These are phyloP conservation scores for Psammodynastes pulverulentus DNA, from an alignment of 2,113 vertebrate species.

Conservation along the genomic window DNA sequence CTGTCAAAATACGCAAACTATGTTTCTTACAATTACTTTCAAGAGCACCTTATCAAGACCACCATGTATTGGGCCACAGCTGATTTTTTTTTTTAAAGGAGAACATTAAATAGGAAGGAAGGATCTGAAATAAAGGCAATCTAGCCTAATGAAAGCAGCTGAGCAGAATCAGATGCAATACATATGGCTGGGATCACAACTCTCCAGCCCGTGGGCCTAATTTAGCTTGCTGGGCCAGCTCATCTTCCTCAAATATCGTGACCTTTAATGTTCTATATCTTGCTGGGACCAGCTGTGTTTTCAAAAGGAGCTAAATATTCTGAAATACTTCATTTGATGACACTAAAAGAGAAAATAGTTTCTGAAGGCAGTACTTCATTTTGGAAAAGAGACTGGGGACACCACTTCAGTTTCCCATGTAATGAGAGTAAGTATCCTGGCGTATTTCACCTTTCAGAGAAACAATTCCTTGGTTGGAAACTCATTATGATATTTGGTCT, in stretches of 20 bases:
- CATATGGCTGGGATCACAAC: not conserved
- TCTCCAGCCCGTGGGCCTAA: not conserved
- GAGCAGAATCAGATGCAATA: not conserved
- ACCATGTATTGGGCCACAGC: not conserved
- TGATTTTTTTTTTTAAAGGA: not conserved
- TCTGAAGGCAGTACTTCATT: not conserved
- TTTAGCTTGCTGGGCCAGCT: not conserved
- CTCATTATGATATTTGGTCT: not conserved
- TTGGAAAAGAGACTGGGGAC: not conserved
- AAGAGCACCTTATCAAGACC: not conserved
- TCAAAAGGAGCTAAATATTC: not conserved
- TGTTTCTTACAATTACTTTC: not conserved
- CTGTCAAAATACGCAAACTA: not conserved
- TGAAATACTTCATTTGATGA: not conserved
- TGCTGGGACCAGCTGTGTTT: not conserved
- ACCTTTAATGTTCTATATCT: not conserved
- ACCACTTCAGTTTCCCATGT: not conserved
- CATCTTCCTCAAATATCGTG: not conserved
- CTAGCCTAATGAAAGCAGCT: not conserved
- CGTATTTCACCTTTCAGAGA: not conserved
- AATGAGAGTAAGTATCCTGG: not conserved
- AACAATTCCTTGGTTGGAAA: not conserved
- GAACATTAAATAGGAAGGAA: not conserved
- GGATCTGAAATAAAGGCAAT: not conserved
- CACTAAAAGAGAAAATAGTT: not conserved